A percentile compares a stretch with the other conserved stretches of the same genome.
Conservation (phyloP, 1,140 invertebrate species). For the Ostrea denselamellosa region DNA sequence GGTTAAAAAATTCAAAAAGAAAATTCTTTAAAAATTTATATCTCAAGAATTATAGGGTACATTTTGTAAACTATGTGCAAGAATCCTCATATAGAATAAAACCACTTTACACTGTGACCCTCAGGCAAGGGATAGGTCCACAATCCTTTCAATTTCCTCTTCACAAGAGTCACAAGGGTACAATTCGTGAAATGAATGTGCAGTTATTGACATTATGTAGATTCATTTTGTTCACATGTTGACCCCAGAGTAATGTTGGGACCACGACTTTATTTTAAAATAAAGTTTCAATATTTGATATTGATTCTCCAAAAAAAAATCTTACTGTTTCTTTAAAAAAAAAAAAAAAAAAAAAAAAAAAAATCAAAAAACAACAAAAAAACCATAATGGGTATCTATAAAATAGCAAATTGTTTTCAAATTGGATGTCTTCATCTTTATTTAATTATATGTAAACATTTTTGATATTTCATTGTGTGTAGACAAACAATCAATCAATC, state of each 20-base stretch:
- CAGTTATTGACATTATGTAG: not conserved
- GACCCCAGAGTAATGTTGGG: not conserved
- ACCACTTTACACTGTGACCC: not conserved
- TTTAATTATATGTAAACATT: too few relatives aligned
- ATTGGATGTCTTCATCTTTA: too few relatives aligned
- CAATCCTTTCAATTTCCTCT: not conserved
- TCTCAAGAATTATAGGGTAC: not conserved
- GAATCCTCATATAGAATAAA: not conserved
- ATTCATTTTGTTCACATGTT: not conserved
- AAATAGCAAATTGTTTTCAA: too few relatives aligned
- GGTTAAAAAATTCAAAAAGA: too few relatives aligned
- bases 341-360: too few relatives aligned
- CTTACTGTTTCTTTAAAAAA: too few relatives aligned
- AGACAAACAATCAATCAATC: too few relatives aligned
- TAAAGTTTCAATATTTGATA: too few relatives aligned
- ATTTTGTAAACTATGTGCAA: not conserved
- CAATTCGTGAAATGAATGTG: not conserved
- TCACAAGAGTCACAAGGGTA: not conserved
- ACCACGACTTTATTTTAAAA: not conserved
- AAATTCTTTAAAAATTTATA: not conserved
- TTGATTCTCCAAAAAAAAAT: too few relatives aligned
- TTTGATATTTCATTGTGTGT: too few relatives aligned
- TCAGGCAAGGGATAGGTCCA: not conserved
- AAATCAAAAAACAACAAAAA: too few relatives aligned
- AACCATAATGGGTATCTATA: too few relatives aligned